Conservation (phyloP, 2,888 invertebrate genomes). For the Dilophus febrilis region DNA sequence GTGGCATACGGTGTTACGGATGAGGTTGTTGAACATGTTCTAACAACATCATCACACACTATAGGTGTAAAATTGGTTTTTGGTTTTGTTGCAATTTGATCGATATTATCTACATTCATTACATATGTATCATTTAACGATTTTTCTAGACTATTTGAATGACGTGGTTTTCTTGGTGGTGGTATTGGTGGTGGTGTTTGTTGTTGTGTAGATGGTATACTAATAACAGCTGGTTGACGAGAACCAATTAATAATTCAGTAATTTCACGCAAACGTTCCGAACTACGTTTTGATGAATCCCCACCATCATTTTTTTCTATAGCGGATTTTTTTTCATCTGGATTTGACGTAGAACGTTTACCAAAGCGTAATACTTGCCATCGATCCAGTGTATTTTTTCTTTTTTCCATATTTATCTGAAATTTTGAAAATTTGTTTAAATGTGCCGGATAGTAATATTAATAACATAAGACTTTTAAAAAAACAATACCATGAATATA, state of each 20-base stretch:
- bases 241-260: slow-evolving; percentile 58
- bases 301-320: slow-evolving; percentile 3
- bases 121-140: slow-evolving; percentile 4
- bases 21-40: too few relatives aligned
- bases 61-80: background rate
- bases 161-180: slow-evolving; percentile 35
- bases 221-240: background rate
- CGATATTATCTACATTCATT: background rate
- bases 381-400: slow-evolving; percentile 59
- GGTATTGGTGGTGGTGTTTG: slow-evolving; percentile 35
- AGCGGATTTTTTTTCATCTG: slow-evolving; percentile 7
- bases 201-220: slow-evolving; percentile 13
- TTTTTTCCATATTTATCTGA: slow-evolving; percentile 29
- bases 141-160: slow-evolving; percentile 32
- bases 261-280: slow-evolving; percentile 54
- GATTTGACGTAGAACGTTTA: slow-evolving; percentile 22
- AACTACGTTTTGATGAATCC: slow-evolving; percentile 34
- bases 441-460: too few relatives aligned
- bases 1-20: background rate
- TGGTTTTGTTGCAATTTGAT: too few relatives aligned
- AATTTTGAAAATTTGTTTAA: slow-evolving; percentile 6
- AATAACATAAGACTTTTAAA: too few relatives aligned
- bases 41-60: too few relatives aligned
- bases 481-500: too few relatives aligned
- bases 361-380: slow-evolving; percentile 63